Percentiles rank a stretch among this genome's conserved stretches.
These are phyloP conservation scores for Brevimyrus niger DNA, from an alignment of 2,113 vertebrate genomes.

Conservation along the genomic window DNA sequence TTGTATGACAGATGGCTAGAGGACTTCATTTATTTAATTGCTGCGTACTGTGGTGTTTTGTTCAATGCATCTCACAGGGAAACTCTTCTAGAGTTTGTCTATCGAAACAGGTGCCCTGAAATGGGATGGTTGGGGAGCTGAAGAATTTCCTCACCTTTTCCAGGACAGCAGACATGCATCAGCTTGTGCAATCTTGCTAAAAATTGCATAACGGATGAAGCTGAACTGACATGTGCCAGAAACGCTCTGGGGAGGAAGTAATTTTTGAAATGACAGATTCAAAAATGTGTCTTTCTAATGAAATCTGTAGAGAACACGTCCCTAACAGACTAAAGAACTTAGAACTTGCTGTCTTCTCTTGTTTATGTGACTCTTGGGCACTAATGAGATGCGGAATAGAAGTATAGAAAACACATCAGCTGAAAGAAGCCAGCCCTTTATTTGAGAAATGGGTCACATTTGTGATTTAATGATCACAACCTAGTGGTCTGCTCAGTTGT, in stretches of 20 bases:
- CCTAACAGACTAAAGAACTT: neutral
- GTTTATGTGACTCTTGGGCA: neutral
- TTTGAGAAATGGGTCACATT: constrained; percentile 10
- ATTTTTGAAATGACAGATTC: neutral
- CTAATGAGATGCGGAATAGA: neutral
- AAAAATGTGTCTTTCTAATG: neutral
- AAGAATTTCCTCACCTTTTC: neutral
- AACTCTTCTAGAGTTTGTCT: neutral
- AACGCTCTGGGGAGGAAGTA: neutral
- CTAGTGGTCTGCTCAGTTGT: neutral
- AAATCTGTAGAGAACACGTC: neutral
- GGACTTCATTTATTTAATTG: neutral
- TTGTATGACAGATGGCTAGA: neutral
- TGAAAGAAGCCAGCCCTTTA: neutral
- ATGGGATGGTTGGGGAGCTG: neutral
- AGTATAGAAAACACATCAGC: neutral
- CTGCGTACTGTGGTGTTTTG: neutral
- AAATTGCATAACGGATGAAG: neutral
- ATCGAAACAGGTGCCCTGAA: neutral
- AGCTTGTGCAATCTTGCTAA: constrained; percentile 5
- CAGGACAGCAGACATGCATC: neutral
- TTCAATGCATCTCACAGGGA: neutral
- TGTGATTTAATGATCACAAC: neutral
- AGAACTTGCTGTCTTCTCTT: neutral
- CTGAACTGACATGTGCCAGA: constrained; percentile 2